phyloP scores from a whole-genome alignment of 2,797 vertebrate genomes.

The Eupleurogrammus muticus region DNA sequence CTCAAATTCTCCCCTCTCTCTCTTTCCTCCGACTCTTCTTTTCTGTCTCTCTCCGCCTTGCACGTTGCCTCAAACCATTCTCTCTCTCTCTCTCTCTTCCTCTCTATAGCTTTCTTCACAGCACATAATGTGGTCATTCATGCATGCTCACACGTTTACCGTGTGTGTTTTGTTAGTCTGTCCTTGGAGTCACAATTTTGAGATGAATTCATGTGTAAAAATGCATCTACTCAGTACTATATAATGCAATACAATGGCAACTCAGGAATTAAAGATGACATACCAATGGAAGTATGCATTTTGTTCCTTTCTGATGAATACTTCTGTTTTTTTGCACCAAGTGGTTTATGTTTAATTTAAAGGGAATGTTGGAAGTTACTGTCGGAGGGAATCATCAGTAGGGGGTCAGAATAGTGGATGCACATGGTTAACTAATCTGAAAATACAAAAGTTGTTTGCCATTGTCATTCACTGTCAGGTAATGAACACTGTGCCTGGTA shows the following conservation, averaged over 20 bases:
- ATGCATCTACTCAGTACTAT: not conserved
- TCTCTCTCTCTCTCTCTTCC: constrained; percentile 46
- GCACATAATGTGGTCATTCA: constrained; percentile 43
- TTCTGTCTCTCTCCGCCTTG: constrained; percentile 43
- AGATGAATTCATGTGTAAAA: constrained; percentile 14
- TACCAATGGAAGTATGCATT: not conserved
- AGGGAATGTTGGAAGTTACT: no score
- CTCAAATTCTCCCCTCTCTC: constrained; percentile 27
- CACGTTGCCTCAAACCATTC: constrained; percentile 63
- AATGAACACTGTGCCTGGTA: constrained; percentile 11
- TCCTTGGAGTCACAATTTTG: not conserved
- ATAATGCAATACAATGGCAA: not conserved
- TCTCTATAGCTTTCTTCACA: constrained; percentile 35
- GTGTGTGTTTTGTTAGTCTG: constrained; percentile 5
- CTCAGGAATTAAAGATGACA: not conserved
- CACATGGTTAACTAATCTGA: not conserved
- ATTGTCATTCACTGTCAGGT: not conserved
- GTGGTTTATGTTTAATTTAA: no score
- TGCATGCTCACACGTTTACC: constrained; percentile 30
- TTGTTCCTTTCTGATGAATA: not conserved
- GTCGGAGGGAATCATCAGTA: no score
- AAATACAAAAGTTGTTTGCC: not conserved
- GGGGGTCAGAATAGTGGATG: not conserved
- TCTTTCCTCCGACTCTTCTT: not conserved
- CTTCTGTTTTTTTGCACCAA: no score